Percentiles rank a stretch among this genome's conserved stretches.
phyloP scores from a whole-genome alignment of 2,113 vertebrate genomes.

The Sigmodon hispidus region DNA sequence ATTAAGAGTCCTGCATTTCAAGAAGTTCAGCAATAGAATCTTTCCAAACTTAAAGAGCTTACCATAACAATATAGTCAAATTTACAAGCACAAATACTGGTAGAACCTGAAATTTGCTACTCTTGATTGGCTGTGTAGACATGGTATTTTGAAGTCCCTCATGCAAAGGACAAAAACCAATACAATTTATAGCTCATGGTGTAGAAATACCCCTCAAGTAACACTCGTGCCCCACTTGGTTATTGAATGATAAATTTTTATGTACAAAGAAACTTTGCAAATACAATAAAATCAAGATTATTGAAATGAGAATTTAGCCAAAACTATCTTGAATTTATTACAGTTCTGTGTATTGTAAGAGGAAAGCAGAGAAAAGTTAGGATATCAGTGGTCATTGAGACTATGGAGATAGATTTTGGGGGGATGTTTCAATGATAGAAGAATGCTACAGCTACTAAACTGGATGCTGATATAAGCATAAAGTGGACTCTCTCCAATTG shows the following conservation, averaged over 20 bases:
- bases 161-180: background rate
- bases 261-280: background rate
- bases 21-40: background rate
- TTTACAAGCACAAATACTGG: background rate
- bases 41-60: background rate
- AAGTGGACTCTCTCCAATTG: background rate
- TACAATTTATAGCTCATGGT: background rate
- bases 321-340: background rate
- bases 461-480: background rate
- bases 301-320: background rate
- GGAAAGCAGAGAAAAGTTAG: background rate
- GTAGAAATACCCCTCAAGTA: background rate
- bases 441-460: background rate
- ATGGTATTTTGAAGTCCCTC: background rate
- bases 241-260: background rate
- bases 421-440: background rate
- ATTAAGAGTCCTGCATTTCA: fast-evolving
- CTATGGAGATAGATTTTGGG: background rate
- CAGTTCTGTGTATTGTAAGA: background rate
- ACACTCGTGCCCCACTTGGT: background rate
- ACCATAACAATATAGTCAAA: background rate
- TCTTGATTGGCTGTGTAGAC: background rate
- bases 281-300: background rate
- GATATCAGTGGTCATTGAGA: background rate
- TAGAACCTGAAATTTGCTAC: background rate